Evolutionary conservation across 2,888 invertebrate species (phyloP).

Genomic region (Lithophane semibrunnea): DNA sequence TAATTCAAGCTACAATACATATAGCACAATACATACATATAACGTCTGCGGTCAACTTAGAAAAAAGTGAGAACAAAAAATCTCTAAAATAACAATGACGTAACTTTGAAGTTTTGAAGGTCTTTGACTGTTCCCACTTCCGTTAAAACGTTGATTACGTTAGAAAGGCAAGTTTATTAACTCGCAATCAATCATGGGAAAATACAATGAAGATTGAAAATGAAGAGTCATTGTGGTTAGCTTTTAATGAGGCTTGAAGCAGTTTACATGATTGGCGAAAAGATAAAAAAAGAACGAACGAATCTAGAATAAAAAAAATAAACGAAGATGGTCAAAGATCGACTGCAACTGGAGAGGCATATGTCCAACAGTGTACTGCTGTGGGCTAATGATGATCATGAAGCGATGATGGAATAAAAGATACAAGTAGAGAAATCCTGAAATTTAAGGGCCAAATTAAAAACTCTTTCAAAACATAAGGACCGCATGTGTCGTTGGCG

Average conservation of each 20-base stretch:
- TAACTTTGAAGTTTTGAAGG: constrained; percentile 14
- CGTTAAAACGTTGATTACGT: constrained; percentile 2
- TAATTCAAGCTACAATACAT: not conserved
- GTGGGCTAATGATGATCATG: not conserved
- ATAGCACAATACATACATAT: not conserved
- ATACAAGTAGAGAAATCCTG: not conserved
- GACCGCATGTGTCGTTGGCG: no score
- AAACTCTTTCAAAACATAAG: not conserved
- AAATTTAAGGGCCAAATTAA: not conserved
- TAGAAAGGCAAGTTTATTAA: constrained; percentile 12
- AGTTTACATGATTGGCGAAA: not conserved
- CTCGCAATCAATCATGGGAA: not conserved
- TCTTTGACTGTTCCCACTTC: constrained; percentile 38
- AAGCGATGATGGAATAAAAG: not conserved
- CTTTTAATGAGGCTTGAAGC: constrained; percentile 1
- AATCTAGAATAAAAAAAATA: not conserved
- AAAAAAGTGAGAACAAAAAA: constrained; percentile 32
- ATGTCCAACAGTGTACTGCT: not conserved
- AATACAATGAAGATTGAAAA: not conserved
- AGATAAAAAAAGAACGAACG: not conserved
- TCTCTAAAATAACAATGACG: constrained; percentile 22
- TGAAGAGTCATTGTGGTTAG: constrained; percentile 9
- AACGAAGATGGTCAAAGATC: not conserved
- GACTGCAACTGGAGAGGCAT: not conserved
- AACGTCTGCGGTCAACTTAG: not conserved